Base-by-base conservation (phyloP, 1,140 invertebrate genomes). In the Ceratina australensis region DNA sequence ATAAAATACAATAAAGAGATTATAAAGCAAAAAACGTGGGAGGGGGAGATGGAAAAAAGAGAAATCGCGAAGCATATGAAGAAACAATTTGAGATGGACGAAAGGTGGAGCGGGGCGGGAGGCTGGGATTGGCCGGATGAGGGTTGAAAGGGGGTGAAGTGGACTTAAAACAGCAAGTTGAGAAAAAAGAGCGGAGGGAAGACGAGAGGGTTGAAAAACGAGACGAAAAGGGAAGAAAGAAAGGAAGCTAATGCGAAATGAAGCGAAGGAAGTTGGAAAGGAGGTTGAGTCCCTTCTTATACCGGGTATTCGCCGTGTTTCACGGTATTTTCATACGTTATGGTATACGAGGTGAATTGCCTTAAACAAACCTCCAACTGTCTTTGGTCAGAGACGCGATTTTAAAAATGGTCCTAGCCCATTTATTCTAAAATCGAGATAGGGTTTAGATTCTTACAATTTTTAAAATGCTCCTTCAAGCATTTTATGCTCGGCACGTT, bases 161-260 rank as follows among this genome's bases (percentile, higher is more conserved):
- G 64, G 54, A 49, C 24, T 50, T 49, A 8, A 68, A 76, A 47
- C 54, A 20, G 54, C 24, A 65, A 42, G 33, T 42, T 42, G 24
- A 12, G 33, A 24, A 28, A 22, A 42, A 47, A 60, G 15, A 22
- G 60, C 22, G 10, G 15, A 69, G 26, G 20, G 54, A 52, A 42
- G 65, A 60, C 54, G 10, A 22, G 47, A 47, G 33, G 33, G 13
- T 76, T 52, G 0, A 16, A 42, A 42, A 42, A 42, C 33, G 33
- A 42, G 33, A 42, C 7, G 54, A 68, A 16, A 18, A 20, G 12
- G 49, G 15, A 33, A n/a, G n/a, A 56, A 52, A 60, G 60, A 69
- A 52, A 33, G 65, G 42, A 63, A 22, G 26, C 24, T 59, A 56
- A 59, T 33, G 42, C 22, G 73, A 24, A 60, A 50, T 24, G 42